phyloP scores from a whole-genome alignment of 2,797 vertebrate species.

The Eulemur coronatus region DNA sequence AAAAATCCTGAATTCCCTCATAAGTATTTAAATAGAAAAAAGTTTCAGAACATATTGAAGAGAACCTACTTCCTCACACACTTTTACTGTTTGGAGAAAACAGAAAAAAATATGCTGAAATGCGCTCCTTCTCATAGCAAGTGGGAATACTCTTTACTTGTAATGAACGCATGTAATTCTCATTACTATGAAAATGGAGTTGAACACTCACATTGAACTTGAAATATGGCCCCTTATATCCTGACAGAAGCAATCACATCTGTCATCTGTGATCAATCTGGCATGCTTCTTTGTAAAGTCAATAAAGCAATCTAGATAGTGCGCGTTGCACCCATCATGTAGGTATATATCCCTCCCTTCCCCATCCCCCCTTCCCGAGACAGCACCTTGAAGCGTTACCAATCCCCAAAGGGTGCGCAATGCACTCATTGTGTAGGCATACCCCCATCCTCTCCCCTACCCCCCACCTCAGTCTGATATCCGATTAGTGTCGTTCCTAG shows the following conservation, averaged over 20 bases:
- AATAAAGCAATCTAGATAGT: neutral
- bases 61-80: neutral
- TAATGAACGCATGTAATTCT: neutral
- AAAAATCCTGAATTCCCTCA: neutral
- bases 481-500: too few relatives aligned
- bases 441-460: too few relatives aligned
- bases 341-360: too few relatives aligned
- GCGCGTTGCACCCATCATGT: too few relatives aligned
- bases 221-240: neutral
- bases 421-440: too few relatives aligned
- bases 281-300: conserved; percentile 25
- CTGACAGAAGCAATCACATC: neutral
- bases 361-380: too few relatives aligned
- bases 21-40: neutral
- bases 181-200: neutral
- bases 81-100: neutral
- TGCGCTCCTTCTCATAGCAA: neutral
- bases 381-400: too few relatives aligned
- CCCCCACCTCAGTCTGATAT: too few relatives aligned
- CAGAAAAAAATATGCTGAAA: neutral
- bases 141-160: neutral
- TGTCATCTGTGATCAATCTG: neutral
- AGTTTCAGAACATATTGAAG: neutral
- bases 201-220: neutral
- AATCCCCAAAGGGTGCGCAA: too few relatives aligned